phyloP scores from a whole-genome alignment of 1,140 invertebrate genomes.

The Scaptomyza graminum region DNA sequence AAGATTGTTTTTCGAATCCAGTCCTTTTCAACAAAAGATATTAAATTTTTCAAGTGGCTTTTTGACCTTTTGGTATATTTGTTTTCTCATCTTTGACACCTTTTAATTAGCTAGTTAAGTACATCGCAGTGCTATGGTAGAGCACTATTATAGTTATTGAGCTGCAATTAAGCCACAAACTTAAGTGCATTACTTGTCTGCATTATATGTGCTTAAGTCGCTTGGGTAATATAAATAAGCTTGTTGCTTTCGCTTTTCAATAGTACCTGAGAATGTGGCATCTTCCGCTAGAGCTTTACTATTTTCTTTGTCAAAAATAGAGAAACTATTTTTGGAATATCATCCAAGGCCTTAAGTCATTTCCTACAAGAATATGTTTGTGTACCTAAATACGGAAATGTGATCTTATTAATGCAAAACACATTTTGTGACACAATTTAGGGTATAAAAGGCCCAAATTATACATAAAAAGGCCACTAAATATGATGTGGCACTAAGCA shows the following conservation, averaged over 20 bases:
- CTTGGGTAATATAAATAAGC: slow-evolving; percentile 10
- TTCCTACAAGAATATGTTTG: too few relatives aligned
- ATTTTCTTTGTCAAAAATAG: too few relatives aligned
- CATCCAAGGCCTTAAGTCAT: too few relatives aligned
- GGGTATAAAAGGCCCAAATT: slow-evolving; percentile 18
- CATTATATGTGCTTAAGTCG: slow-evolving; percentile 33
- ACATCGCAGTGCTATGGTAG: neutral
- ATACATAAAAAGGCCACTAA: slow-evolving; percentile 33
- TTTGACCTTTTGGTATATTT: neutral
- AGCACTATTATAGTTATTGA: neutral
- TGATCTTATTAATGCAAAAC: neutral
- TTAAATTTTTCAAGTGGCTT: neutral
- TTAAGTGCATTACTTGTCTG: slow-evolving; percentile 21
- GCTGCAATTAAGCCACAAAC: slow-evolving; percentile 27
- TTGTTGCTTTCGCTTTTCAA: slow-evolving; percentile 28
- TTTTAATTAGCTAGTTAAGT: slow-evolving; percentile 7
- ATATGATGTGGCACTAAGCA: slow-evolving; percentile 39
- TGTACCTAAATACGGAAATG: neutral
- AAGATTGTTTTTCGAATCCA: too few relatives aligned
- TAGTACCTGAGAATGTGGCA: slow-evolving; percentile 27
- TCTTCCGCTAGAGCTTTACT: too few relatives aligned
- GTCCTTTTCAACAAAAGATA: too few relatives aligned
- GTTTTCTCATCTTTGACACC: slow-evolving; percentile 5
- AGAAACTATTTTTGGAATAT: too few relatives aligned
- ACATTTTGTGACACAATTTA: neutral